Evolutionary conservation across 2,113 vertebrate genomes (phyloP), one percentile per base, ranked within the genome.

Genomic region (Sclerurus mexicanus): DNA sequence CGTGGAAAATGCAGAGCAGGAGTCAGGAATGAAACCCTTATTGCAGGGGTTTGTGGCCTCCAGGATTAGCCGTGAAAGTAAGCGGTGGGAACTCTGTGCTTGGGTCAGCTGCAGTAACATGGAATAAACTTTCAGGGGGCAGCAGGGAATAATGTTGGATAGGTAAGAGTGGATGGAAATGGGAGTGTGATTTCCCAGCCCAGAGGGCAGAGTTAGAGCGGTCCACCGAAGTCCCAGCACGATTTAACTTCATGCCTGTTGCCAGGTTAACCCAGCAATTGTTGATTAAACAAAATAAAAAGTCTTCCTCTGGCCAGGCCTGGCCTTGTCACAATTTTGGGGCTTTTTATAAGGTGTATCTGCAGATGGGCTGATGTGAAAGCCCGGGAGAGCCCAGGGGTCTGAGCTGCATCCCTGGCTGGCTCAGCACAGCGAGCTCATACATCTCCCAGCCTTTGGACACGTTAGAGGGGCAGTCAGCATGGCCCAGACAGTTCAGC

Each of bases 401-500:
- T 83, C 82, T 88, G 90, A 79, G 35, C 85, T 75, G 84, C 74
- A 52, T 81, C 94, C 7, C 78, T 87, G 90, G 87, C 87, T 68
- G 75, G 92, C 86, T 30, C 94, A 71, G 84, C 49, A 18, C 50
- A 87, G 58, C 46, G 15, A 62, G 42, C 94, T 92, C 91, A 3
- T 19, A 14, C 64, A 52, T 92, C 96, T 93, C 69, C 89, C 69
- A 86, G 79, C 71, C 85, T 91, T 96, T 96, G 37, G 85, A 80
- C 33, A 59, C 93, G 64, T 93, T 85, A 79, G 95, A 96, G 88
- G 88, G 84, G 89, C 95, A 95, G 84, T 88, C 69, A 94, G 86
- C 85, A 86, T 83, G 87, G 90, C 90, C 94, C 93, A 96, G 64
- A 75, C 49, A 87, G 85, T 97, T 97, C 79, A 96, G 97, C n/a